Evolutionary conservation across 2,797 vertebrate genomes (phyloP).

Genomic region (Lithobates pipiens): DNA sequence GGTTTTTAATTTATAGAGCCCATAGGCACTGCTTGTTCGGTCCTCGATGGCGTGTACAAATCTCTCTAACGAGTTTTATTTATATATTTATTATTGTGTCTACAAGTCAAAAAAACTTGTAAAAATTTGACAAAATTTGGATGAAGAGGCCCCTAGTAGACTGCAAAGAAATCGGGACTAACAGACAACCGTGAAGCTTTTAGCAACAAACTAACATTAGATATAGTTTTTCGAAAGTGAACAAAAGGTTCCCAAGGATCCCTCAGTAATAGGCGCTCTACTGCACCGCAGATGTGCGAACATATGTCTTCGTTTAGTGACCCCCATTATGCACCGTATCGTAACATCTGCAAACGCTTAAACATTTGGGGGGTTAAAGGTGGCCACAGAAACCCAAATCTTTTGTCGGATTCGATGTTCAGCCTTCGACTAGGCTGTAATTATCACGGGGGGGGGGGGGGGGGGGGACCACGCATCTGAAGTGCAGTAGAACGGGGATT

Average conservation of each 20-base stretch:
- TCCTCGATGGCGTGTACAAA: neutral
- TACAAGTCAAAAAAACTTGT: too few species aligned
- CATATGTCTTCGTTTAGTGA: neutral
- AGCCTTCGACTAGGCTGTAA: neutral
- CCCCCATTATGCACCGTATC: neutral
- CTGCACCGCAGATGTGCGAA: conserved; percentile 4
- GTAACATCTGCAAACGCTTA: neutral
- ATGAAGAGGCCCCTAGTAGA: neutral
- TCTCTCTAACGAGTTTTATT: conserved; percentile 10
- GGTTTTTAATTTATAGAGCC: neutral
- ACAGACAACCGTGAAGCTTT: neutral
- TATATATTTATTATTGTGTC: conserved; percentile 35
- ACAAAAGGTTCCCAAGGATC: neutral
- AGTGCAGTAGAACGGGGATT: neutral
- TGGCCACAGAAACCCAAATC: neutral
- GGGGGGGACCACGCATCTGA: neutral
- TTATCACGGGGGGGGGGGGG: neutral
- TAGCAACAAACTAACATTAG: neutral
- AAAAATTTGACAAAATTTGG: too few species aligned
- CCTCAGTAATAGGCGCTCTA: neutral
- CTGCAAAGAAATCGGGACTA: conserved; percentile 10
- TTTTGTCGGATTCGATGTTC: neutral
- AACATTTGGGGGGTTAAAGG: neutral
- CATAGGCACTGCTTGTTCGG: neutral
- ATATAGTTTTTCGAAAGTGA: neutral